phyloP scores from a whole-genome alignment of 2,113 vertebrate species.

The Corythornis madagascariensis region DNA sequence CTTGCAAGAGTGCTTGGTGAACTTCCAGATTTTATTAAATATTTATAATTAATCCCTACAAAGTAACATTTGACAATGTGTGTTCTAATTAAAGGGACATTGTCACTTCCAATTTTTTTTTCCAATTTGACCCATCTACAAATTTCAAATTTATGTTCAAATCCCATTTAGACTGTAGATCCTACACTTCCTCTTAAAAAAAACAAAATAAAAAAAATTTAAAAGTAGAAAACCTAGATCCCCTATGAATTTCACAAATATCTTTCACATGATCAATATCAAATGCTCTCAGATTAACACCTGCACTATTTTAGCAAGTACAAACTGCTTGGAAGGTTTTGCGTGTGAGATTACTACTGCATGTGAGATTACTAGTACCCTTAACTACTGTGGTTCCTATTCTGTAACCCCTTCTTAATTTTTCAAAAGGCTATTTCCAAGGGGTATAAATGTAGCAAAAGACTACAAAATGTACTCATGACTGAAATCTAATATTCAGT shows the following conservation, averaged over 20 bases:
- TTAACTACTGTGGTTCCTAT: background rate
- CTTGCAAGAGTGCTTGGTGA: constrained; percentile 57
- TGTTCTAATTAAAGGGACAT: constrained; percentile 70
- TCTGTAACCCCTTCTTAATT: background rate
- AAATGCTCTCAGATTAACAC: background rate
- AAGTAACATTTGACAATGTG: constrained; percentile 63
- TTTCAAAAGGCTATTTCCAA: background rate
- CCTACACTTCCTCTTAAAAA: background rate
- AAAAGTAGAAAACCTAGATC: background rate
- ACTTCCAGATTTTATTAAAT: constrained; percentile 69
- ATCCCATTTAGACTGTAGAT: background rate
- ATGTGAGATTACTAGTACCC: background rate
- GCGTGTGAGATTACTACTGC: background rate
- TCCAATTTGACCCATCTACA: constrained; percentile 5
- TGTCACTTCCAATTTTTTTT: constrained; percentile 54
- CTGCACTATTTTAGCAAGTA: background rate
- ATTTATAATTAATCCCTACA: constrained; percentile 68
- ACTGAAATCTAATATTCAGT: background rate
- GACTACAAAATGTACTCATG: background rate
- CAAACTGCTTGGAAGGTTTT: background rate
- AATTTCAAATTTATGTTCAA: background rate
- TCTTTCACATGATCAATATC: background rate
- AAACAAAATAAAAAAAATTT: too few species aligned
- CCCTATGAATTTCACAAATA: background rate
- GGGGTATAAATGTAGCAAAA: background rate